Percentiles rank a stretch among this genome's conserved stretches.
phyloP scores from a whole-genome alignment of 1,140 invertebrate species.

The Diploscapter pachys region DNA sequence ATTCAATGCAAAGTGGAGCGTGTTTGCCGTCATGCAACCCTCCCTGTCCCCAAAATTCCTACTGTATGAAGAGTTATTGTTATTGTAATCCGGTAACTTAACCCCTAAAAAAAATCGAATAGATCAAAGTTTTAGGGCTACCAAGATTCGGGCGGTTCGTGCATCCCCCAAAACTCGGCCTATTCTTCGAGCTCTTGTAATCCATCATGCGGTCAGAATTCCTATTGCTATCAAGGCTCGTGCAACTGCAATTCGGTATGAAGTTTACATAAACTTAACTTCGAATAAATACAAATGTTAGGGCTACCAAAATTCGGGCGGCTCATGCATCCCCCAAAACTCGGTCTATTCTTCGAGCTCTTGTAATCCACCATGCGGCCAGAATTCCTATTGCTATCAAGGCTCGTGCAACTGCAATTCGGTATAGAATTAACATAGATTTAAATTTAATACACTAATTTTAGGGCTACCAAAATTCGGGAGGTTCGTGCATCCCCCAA shows the following conservation, averaged over 20 bases:
- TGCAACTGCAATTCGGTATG: not conserved
- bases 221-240: no score
- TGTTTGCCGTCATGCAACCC: not conserved
- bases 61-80: slow-evolving; percentile 2
- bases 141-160: no score
- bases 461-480: not conserved
- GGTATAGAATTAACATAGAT: not conserved
- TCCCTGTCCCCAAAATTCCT: slow-evolving; percentile 9
- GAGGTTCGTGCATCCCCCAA: not conserved
- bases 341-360: not conserved
- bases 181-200: no score
- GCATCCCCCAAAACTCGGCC: no score
- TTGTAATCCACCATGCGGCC: not conserved
- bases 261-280: no score
- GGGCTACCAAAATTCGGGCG: not conserved
- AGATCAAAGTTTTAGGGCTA: slow-evolving; percentile 5
- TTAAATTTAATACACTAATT: not conserved
- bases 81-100: slow-evolving; percentile 2
- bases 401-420: not conserved
- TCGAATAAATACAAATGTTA: not conserved
- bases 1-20: no score
- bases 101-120: not conserved
- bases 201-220: no score
- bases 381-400: not conserved
- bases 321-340: not conserved